These are phyloP conservation scores for Adelognathus sp. DNA, from an alignment of 2,888 invertebrate species.

Conservation along the genomic window DNA sequence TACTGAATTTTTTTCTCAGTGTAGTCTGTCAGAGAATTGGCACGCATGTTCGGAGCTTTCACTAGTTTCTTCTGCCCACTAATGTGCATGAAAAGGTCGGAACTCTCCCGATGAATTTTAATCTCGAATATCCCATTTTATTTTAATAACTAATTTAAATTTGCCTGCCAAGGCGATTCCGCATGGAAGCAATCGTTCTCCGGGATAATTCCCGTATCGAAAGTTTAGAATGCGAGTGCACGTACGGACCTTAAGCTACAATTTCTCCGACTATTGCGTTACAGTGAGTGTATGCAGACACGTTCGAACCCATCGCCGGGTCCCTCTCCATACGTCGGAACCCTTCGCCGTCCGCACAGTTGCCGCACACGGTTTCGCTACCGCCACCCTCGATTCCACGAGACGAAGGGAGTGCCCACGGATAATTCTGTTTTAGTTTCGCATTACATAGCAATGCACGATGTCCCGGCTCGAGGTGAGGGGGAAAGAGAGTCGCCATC, in stretches of 20 bases:
- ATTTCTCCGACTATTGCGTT: slow-evolving; percentile 40
- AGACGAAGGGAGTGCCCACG: slow-evolving; percentile 66
- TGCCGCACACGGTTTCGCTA: slow-evolving; percentile 17
- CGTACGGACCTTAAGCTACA: slow-evolving; percentile 18
- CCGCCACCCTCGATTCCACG: slow-evolving; percentile 11
- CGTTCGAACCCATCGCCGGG: neutral
- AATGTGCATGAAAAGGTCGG: too few species aligned
- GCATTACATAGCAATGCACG: slow-evolving; percentile 76
- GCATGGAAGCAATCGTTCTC: neutral
- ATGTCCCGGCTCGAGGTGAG: slow-evolving; percentile 54
- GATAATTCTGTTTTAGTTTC: slow-evolving; percentile 80
- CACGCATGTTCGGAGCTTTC: too few species aligned
- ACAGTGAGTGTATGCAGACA: neutral
- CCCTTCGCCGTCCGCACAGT: slow-evolving; percentile 43
- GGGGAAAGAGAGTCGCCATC: slow-evolving; percentile 15
- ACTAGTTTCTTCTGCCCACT: too few species aligned
- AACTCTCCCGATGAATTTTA: neutral
- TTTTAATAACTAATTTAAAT: slow-evolving; percentile 1
- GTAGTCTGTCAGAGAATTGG: too few species aligned
- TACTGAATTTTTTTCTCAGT: too few species aligned
- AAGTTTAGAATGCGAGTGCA: slow-evolving; percentile 34
- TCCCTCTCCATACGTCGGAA: slow-evolving; percentile 10
- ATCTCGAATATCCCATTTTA: neutral
- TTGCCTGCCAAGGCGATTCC: neutral
- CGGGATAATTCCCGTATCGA: neutral